Conservation (phyloP, 2,797 vertebrate species). For the Phoxinus dragarum region DNA sequence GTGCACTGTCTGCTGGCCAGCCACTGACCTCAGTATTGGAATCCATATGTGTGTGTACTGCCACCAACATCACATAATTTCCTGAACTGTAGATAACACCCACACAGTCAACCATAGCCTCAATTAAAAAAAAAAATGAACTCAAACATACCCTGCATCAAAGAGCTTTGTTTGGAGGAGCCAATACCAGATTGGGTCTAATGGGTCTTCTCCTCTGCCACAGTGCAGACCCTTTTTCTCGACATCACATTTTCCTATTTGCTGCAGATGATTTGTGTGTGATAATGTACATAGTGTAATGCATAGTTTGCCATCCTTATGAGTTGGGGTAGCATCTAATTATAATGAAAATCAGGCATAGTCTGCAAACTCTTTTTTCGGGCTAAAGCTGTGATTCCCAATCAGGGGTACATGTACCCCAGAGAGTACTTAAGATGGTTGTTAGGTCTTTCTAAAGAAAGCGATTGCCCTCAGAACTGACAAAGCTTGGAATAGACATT, state of each 20-base stretch:
- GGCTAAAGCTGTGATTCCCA: slow-evolving; percentile 14
- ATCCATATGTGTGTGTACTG: slow-evolving; percentile 3
- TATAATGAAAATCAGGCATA: slow-evolving; percentile 17
- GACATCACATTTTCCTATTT: neutral
- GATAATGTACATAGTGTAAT: slow-evolving; percentile 1
- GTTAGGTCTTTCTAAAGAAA: slow-evolving; percentile 32
- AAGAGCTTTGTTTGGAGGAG: slow-evolving; percentile 8
- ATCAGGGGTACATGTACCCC: slow-evolving; percentile 28
- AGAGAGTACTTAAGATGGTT: slow-evolving; percentile 23
- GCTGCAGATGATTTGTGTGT: slow-evolving; percentile 6
- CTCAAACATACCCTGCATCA: neutral
- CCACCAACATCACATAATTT: slow-evolving; percentile 24
- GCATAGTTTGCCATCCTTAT: slow-evolving; percentile 18
- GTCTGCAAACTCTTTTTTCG: neutral
- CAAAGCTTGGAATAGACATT: slow-evolving; percentile 16
- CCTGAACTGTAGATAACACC: slow-evolving; percentile 2
- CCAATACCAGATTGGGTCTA: neutral
- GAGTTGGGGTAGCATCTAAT: neutral
- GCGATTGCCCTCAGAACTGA: slow-evolving; percentile 6
- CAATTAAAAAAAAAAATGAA: slow-evolving; percentile 1
- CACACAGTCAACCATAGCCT: neutral
- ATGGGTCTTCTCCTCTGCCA: neutral
- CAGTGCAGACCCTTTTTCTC: neutral
- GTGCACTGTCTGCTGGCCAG: neutral
- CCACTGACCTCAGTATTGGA: slow-evolving; percentile 9